Evolutionary conservation across 2,888 invertebrate species (phyloP).

Genomic region (Lomographa bimaculata): DNA sequence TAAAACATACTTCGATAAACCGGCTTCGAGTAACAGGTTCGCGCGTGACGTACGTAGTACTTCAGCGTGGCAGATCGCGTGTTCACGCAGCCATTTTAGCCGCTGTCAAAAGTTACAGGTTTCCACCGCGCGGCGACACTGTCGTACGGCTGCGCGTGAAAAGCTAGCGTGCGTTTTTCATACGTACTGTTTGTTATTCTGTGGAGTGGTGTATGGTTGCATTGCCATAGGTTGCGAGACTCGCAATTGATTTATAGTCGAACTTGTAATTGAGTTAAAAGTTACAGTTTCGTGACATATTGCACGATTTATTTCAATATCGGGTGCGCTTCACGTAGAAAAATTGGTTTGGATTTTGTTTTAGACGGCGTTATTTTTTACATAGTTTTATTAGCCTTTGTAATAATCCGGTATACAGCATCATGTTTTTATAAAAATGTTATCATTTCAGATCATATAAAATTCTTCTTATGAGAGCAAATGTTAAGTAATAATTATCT

Average conservation of each 20-base stretch:
- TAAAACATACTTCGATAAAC: conserved; percentile 67
- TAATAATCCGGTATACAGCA: too few species aligned
- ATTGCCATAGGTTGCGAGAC: conserved; percentile 29
- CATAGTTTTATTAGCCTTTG: too few species aligned
- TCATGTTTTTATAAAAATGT: too few species aligned
- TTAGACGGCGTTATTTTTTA: neutral
- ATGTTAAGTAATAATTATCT: too few species aligned
- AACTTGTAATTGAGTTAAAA: conserved; percentile 76
- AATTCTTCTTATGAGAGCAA: too few species aligned
- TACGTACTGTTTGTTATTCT: conserved; percentile 12
- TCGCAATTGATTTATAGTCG: conserved; percentile 71
- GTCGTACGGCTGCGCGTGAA: conserved; percentile 75
- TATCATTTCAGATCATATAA: too few species aligned
- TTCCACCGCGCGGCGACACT: conserved; percentile 65
- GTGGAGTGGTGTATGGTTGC: conserved; percentile 36
- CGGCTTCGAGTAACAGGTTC: conserved; percentile 67
- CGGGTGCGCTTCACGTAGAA: conserved; percentile 4
- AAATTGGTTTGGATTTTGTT: conserved; percentile 1
- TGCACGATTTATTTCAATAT: conserved; percentile 29
- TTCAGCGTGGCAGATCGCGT: conserved; percentile 75
- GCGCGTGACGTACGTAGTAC: conserved; percentile 66
- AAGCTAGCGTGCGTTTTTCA: conserved; percentile 37
- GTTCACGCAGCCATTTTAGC: conserved; percentile 80
- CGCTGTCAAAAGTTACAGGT: conserved; percentile 69
- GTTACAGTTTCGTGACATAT: conserved; percentile 59